A percentile compares a stretch with the other conserved stretches of the same genome.
These are phyloP conservation scores for Tridacna crocea DNA, from an alignment of 2,888 invertebrate species.

Conservation along the genomic window DNA sequence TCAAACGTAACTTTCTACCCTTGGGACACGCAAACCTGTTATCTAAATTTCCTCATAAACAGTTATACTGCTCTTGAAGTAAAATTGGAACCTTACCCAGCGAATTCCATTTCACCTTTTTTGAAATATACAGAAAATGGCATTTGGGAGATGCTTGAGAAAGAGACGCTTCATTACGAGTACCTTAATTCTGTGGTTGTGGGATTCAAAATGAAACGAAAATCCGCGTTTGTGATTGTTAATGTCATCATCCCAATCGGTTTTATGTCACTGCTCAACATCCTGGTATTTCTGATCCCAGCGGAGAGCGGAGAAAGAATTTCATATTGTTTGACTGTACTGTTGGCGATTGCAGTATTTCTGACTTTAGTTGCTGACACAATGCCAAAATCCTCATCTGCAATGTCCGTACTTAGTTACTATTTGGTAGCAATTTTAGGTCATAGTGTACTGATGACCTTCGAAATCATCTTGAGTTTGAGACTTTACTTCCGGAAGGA, in stretches of 20 bases:
- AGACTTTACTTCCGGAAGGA: background rate
- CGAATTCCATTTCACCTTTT: too few species aligned
- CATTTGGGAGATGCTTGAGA: too few species aligned
- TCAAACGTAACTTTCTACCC: constrained; percentile 40
- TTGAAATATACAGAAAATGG: too few species aligned
- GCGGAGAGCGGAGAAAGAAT: constrained; percentile 60
- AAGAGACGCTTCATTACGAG: background rate
- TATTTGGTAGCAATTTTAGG: background rate
- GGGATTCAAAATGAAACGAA: constrained; percentile 25
- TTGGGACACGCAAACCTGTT: constrained; percentile 41
- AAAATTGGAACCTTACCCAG: background rate
- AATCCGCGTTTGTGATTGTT: constrained; percentile 49
- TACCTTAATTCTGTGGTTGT: background rate
- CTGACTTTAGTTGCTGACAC: constrained; percentile 60
- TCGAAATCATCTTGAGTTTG: background rate
- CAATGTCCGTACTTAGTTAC: constrained; percentile 30
- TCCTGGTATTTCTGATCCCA: constrained; percentile 55
- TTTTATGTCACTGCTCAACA: constrained; percentile 53
- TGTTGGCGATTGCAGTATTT: constrained; percentile 60
- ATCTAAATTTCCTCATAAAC: constrained; percentile 23
- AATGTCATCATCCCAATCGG: constrained; percentile 58
- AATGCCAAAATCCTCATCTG: constrained; percentile 51
- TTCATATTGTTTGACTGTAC: constrained; percentile 53
- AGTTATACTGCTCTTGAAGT: constrained; percentile 30
- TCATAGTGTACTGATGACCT: background rate